Conservation (phyloP, 2,888 invertebrate genomes). For the Thymelicus lineola region DNA sequence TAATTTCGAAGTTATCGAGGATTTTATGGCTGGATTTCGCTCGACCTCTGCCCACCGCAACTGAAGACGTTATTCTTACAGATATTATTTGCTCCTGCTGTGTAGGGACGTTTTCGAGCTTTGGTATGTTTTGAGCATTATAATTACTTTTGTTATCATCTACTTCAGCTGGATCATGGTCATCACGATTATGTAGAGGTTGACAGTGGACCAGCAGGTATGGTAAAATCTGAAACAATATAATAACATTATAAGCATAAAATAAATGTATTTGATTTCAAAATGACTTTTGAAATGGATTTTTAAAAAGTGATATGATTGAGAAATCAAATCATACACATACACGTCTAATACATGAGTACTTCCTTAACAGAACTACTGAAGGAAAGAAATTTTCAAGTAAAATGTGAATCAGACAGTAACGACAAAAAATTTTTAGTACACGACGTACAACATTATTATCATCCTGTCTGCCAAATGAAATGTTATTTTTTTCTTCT, state of each 20-base stretch:
- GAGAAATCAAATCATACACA: too few species aligned
- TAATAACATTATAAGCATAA: not conserved
- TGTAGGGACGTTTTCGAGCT: conserved; percentile 48
- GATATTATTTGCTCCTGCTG: conserved; percentile 74
- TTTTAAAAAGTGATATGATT: too few species aligned
- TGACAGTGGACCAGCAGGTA: conserved; percentile 59
- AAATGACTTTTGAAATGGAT: too few species aligned
- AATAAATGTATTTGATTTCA: not conserved
- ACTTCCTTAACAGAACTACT: too few species aligned
- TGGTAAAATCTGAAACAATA: conserved; percentile 69
- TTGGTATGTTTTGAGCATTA: conserved; percentile 55
- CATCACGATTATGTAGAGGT: conserved; percentile 54
- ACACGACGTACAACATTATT: too few species aligned
- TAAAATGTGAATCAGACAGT: too few species aligned
- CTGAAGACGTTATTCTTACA: conserved; percentile 86
- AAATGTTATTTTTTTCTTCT: too few species aligned
- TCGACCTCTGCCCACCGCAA: conserved; percentile 82
- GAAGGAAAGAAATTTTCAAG: too few species aligned
- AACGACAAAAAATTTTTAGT: too few species aligned
- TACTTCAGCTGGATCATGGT: conserved; percentile 17
- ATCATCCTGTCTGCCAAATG: too few species aligned
- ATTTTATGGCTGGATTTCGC: conserved; percentile 51
- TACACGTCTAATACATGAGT: too few species aligned
- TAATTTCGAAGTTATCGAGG: conserved; percentile 42
- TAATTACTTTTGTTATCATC: conserved; percentile 39